These are phyloP conservation scores for Gortyna flavago DNA, from an alignment of 2,888 invertebrate species.

Conservation along the genomic window DNA sequence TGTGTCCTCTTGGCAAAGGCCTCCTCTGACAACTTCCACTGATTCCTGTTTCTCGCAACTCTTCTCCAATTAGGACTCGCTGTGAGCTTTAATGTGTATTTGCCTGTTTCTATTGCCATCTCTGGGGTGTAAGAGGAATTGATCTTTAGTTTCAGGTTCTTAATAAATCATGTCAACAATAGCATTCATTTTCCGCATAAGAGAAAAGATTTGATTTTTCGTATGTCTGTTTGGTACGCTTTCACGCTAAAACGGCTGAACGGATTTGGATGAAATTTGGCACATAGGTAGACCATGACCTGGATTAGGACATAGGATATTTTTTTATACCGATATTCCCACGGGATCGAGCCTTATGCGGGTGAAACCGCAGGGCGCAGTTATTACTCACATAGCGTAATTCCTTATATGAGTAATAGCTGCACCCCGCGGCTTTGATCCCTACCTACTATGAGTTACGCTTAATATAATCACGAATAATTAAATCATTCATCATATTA, in stretches of 20 bases:
- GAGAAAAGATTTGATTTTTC: too few species aligned
- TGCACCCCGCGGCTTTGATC: neutral
- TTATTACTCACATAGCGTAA: too few species aligned
- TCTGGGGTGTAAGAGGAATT: neutral
- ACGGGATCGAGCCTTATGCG: too few species aligned
- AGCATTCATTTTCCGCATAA: neutral
- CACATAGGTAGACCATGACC: too few species aligned
- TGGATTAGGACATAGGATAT: too few species aligned
- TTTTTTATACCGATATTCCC: too few species aligned
- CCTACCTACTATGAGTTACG: constrained; percentile 12
- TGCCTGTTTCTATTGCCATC: neutral
- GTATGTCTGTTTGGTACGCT: too few species aligned
- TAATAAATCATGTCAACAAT: neutral
- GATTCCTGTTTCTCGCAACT: neutral
- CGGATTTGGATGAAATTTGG: too few species aligned
- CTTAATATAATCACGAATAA: constrained; percentile 3
- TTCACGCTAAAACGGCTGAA: too few species aligned
- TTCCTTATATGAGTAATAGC: too few species aligned
- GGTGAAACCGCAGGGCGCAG: too few species aligned
- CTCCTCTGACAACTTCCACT: neutral
- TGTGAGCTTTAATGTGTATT: neutral
- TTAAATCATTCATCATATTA: neutral
- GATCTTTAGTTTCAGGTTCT: constrained; percentile 19
- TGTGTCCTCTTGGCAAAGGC: too few species aligned
- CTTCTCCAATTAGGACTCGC: neutral